Evolutionary conservation across 2,113 vertebrate species (phyloP), one percentile per base, ranked within the genome.

Genomic region (Loxodonta africana): DNA sequence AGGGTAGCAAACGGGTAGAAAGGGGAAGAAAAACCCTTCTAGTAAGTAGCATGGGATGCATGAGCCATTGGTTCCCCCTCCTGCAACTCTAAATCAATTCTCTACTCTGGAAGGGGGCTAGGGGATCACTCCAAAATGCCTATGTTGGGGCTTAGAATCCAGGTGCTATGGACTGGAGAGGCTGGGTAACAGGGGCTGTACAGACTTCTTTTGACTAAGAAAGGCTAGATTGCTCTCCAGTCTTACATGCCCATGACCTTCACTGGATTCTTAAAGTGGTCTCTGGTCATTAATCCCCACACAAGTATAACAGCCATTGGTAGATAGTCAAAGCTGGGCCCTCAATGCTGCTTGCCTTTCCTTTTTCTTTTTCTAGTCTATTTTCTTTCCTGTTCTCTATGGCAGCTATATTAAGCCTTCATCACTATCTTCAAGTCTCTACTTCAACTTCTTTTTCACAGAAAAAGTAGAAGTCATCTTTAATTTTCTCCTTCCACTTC

Each of bases 281-380:
- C 37, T 33, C 23, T 28, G 57, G 51, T 15, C 26, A 37, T 1
- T 2, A 4, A 12, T 33, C 2, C 6, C 30, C 10, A 26, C 33
- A 63, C 1, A 2, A n/a, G 20, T 0, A 33, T 60, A n/a, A 41
- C 41, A 3, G 18, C 37, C 21, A 1, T 1, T 8, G 7, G 62
- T 10, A 30, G 6, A 46, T 0, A 0, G 71, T 8, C n/a, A 1
- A 26, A 65, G n/a, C n/a, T 9, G 41, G 74, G 74, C 37, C 67
- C 26, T 60, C 28, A 2, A 5, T 2, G 26, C 37, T 7, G 12
- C 25, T 1, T 17, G 83, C 33, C 6, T 84, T 67, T 30, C 18
- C 30, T n/a, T 48, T 62, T 25, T 44, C 25, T 37, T 30, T 77
- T 28, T 9, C 37, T 0, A 6, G 10, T 11, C 53, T 57, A 12